These are phyloP conservation scores for Canis aureus DNA, from an alignment of 2,113 vertebrate species.

Conservation along the genomic window DNA sequence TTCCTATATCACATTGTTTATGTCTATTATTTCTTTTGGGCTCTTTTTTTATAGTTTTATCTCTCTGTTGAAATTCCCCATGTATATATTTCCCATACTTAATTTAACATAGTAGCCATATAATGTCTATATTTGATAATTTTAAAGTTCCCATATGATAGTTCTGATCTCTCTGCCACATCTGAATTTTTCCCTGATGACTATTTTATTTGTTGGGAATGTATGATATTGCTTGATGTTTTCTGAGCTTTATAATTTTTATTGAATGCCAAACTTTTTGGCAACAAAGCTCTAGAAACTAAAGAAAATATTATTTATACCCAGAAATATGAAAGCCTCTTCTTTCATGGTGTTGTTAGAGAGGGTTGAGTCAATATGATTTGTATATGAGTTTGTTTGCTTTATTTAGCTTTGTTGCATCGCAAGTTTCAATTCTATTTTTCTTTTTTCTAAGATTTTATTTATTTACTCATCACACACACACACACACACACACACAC, in stretches of 20 bases:
- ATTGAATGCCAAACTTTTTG: background rate
- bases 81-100: background rate
- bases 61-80: background rate
- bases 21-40: background rate
- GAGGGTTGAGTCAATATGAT: background rate
- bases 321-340: background rate
- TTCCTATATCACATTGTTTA: background rate
- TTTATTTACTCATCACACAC: too few relatives aligned
- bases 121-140: background rate
- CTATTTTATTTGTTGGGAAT: background rate
- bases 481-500: too few relatives aligned
- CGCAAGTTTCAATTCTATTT: background rate
- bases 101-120: background rate
- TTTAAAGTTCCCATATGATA: background rate
- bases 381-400: background rate
- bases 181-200: background rate
- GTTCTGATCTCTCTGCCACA: background rate
- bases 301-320: background rate
- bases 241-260: constrained; percentile 12
- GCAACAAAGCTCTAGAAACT: background rate
- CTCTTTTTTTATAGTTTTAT: background rate
- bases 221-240: background rate
- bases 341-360: background rate
- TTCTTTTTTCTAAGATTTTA: background rate
- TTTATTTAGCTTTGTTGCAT: background rate